These are phyloP conservation scores for Lasioglossum figueresi DNA, from an alignment of 2,888 invertebrate genomes.

Conservation along the genomic window DNA sequence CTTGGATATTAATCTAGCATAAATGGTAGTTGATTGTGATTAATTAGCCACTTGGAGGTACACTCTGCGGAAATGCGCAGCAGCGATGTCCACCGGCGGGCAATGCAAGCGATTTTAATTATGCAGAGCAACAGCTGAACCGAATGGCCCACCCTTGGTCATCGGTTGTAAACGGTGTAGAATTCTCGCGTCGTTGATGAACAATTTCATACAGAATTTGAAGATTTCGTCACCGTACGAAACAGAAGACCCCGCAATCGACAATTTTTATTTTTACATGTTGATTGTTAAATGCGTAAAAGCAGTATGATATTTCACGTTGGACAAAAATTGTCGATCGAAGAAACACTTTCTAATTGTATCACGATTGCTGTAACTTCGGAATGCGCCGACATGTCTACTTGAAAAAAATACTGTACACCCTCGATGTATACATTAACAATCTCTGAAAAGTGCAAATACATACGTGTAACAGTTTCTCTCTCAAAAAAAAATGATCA, in stretches of 20 bases:
- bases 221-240: background rate
- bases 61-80: background rate
- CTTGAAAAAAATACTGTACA: background rate
- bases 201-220: background rate
- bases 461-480: background rate
- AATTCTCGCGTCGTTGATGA: background rate
- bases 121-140: constrained; percentile 20
- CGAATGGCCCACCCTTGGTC: constrained; percentile 5
- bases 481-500: background rate
- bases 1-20: background rate
- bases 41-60: constrained; percentile 24
- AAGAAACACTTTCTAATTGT: no score
- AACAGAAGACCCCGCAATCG: background rate
- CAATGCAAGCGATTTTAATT: constrained; percentile 31
- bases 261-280: background rate
- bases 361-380: no score
- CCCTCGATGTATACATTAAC: background rate
- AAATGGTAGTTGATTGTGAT: background rate
- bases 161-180: background rate
- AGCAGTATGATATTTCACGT: background rate
- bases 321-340: background rate
- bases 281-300: background rate
- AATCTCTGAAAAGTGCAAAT: background rate
- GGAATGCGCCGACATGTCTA: no score
- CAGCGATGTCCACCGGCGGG: background rate